Evolutionary conservation across 2,888 invertebrate genomes (phyloP).

Genomic region (Glomeris marginata): DNA sequence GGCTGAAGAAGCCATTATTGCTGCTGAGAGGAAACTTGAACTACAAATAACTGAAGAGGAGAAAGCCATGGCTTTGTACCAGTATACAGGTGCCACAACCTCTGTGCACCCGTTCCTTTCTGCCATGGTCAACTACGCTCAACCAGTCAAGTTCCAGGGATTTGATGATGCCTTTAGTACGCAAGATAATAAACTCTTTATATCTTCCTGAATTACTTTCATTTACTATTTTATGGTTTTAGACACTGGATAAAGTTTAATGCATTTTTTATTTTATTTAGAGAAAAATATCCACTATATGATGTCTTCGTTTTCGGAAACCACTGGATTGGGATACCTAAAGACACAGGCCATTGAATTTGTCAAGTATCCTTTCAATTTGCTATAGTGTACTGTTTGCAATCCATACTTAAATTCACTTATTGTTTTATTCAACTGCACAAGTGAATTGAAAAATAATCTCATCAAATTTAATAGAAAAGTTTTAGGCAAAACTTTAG

Average conservation of each 20-base stretch:
- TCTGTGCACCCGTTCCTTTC: slow-evolving; percentile 99
- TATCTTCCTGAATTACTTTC: too few species aligned
- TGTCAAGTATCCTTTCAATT: slow-evolving; percentile 67
- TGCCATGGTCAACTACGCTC: slow-evolving; percentile 98
- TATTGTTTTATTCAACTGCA: background rate
- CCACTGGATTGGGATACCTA: slow-evolving; percentile 85
- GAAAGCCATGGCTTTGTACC: slow-evolving; percentile 37
- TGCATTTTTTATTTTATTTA: slow-evolving; percentile 35
- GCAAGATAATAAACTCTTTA: slow-evolving; percentile 24
- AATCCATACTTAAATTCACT: background rate
- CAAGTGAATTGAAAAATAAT: background rate
- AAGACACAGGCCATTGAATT: slow-evolving; percentile 96
- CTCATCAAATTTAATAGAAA: background rate
- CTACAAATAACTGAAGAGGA: slow-evolving; percentile 18
- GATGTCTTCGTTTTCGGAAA: slow-evolving; percentile 99
- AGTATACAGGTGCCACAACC: slow-evolving; percentile 93
- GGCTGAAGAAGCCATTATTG: slow-evolving; percentile 18
- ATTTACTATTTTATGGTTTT: too few species aligned
- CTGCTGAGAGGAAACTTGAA: background rate
- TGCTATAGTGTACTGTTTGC: too few species aligned
- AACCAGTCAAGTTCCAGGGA: slow-evolving; percentile 96
- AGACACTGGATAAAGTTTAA: too few species aligned
- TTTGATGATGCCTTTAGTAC: slow-evolving; percentile 94
- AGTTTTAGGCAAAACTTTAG: background rate
- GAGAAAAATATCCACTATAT: slow-evolving; percentile 92